Base-by-base conservation (phyloP, 53 echinoderm and acorn worm genomes). In the Temnopleurus reevesii region DNA sequence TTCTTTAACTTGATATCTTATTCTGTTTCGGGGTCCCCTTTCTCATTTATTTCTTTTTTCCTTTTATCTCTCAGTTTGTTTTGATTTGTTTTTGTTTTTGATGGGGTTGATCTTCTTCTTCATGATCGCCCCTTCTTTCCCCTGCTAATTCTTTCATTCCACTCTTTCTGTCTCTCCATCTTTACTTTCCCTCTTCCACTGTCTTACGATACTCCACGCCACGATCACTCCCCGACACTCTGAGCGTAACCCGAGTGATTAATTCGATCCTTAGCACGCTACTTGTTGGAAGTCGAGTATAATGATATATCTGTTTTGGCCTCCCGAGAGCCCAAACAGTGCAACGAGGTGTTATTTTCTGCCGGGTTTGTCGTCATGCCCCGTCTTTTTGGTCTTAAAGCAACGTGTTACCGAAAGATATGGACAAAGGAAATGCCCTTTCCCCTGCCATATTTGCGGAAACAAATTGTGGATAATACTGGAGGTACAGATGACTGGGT, bases 171-270 rank as follows among this genome's bases (percentile, higher is more conserved):
- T 23, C 71, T 8, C 5, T 43, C 19, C 7, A 4, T n/a, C 19
- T 21, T 56, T 71, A n/a, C n/a, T n/a, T 21, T 21, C n/a, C 71
- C 71, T 71, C 23, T 71, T n/a, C 28, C 41, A 8, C 21, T 21
- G 41, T 66, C 19, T 41, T 3, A 8, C 13, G 38, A 38, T 41
- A 38, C 43, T 21, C 15, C 63, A 63, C n/a, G 17, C 13, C 13
- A 6, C 71, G 71, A 41, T 71, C 41, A 71, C 71, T 41, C 71
- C 38, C n/a, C n/a, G 41, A n/a, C 21, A 71, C 71, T 71, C 71
- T 38, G n/a, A n/a, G 7, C 38, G 71, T 71, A 71, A 71, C 41
- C 71, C 71, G 71, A 71, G n/a, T 41, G 71, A 71, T 71, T 71
- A 43, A 71, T 71, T n/a, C 41, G 71, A 71, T 71, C 71, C 23